These are phyloP conservation scores for Drosophila aldrichi DNA, from an alignment of 2,888 invertebrate species.

Conservation along the genomic window DNA sequence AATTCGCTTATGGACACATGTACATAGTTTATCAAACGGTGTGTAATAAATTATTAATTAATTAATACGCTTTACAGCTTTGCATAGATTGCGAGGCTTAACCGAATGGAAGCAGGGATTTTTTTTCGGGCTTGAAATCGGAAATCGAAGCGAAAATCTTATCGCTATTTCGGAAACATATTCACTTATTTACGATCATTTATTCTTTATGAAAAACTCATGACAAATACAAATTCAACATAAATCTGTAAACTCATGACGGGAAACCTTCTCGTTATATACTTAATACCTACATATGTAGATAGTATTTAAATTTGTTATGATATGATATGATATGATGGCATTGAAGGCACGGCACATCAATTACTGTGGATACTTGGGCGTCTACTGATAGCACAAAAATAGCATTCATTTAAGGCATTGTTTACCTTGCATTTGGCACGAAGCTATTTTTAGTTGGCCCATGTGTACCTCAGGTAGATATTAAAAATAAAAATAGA, in stretches of 20 bases:
- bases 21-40: constrained; percentile 16
- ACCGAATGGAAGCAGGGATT: not conserved
- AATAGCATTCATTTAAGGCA: not conserved
- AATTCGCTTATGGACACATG: constrained; percentile 9
- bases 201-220: not conserved
- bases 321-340: not conserved
- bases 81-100: not conserved
- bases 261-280: too few relatives aligned
- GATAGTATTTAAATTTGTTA: not conserved
- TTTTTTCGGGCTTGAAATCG: not conserved
- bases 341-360: not conserved
- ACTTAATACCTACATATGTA: not conserved
- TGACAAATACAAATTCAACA: not conserved
- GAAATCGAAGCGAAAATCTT: not conserved
- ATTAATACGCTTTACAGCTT: not conserved
- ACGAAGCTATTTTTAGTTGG: not conserved
- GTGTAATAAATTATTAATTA: constrained; percentile 7
- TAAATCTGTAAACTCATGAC: not conserved
- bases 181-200: not conserved
- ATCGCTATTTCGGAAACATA: not conserved
- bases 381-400: not conserved
- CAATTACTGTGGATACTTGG: not conserved
- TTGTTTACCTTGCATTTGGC: not conserved
- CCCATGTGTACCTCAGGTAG: not conserved
- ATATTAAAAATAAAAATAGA: not conserved